These are phyloP conservation scores for Zaprionus obscuricornis DNA, from an alignment of 2,888 invertebrate genomes.

Conservation along the genomic window DNA sequence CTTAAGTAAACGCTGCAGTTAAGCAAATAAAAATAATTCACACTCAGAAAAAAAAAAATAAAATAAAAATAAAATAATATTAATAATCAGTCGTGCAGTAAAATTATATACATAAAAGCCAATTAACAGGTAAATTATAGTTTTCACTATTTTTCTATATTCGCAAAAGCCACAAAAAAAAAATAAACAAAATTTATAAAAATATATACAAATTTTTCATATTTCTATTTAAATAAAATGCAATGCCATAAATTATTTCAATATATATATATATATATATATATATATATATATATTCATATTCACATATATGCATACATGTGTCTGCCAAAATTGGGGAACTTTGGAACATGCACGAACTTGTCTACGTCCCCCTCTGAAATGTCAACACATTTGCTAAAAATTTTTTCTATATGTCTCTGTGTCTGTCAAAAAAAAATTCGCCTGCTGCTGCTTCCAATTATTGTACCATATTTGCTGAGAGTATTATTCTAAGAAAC, in stretches of 20 bases:
- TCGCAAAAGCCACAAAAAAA: constrained; percentile 5
- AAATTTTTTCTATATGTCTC: constrained; percentile 4
- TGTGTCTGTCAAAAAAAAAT: constrained; percentile 7
- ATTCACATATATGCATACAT: no score
- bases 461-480: no score
- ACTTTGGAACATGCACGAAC: no score
- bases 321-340: no score
- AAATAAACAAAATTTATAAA: background rate
- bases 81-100: no score
- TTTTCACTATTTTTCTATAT: no score
- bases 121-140: constrained; percentile 5
- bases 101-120: background rate
- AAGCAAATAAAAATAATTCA: constrained; percentile 6
- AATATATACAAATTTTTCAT: constrained; percentile 1
- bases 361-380: no score
- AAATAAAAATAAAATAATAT: no score
- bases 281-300: background rate
- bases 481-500: constrained; percentile 10
- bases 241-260: background rate
- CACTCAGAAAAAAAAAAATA: background rate
- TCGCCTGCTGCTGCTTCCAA: no score
- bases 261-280: background rate
- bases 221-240: background rate
- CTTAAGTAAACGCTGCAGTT: constrained; percentile 11
- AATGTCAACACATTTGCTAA: no score